phyloP scores from a whole-genome alignment of 2,113 vertebrate genomes.

The Pipra filicauda region DNA sequence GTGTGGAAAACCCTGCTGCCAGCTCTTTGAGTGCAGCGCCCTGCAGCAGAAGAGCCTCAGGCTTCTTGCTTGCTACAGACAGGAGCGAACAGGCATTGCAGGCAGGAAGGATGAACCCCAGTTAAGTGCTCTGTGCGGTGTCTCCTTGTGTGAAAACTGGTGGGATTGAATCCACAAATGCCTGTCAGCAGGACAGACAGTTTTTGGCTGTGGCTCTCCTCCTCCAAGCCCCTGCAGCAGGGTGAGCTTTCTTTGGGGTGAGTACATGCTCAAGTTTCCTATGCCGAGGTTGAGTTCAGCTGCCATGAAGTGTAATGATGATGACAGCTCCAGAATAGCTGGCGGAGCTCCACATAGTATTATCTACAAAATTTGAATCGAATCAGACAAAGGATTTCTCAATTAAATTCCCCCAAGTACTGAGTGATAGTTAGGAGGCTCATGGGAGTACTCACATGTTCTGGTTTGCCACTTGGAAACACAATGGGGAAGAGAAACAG shows the following conservation, averaged over 20 bases:
- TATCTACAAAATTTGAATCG: not conserved
- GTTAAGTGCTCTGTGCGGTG: not conserved
- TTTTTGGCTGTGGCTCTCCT: not conserved
- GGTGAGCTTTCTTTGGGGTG: not conserved
- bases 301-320: accelerated
- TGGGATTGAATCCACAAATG: not conserved
- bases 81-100: not conserved
- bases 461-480: not conserved
- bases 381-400: not conserved
- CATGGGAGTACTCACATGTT: not conserved
- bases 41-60: not conserved
- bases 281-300: not conserved
- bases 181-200: not conserved
- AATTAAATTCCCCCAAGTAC: not conserved
- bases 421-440: not conserved
- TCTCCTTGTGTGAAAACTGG: not conserved
- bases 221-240: not conserved
- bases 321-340: not conserved
- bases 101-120: not conserved
- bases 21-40: not conserved
- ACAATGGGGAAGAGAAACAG: not conserved
- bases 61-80: not conserved
- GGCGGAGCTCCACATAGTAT: not conserved
- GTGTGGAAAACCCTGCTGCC: accelerated
- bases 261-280: not conserved